phyloP scores from a whole-genome alignment of 2,888 invertebrate species.

The Herminia tarsipennalis region DNA sequence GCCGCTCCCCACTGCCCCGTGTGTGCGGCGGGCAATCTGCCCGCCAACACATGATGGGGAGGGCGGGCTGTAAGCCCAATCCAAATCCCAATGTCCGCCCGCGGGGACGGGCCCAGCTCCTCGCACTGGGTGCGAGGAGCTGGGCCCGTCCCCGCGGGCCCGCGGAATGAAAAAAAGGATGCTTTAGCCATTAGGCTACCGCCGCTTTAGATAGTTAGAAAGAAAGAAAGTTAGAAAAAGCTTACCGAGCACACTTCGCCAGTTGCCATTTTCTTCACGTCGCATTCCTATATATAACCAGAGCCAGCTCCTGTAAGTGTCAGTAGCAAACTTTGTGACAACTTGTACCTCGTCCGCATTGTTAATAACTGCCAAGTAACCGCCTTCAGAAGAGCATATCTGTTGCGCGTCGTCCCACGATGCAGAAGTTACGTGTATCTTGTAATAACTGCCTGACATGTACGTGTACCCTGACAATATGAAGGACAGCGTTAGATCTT shows the following conservation, averaged over 20 bases:
- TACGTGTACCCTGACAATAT: constrained; percentile 1
- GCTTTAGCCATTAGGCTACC: no score
- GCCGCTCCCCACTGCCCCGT: no score
- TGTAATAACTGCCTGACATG: neutral
- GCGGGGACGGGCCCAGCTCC: no score
- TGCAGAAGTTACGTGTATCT: neutral
- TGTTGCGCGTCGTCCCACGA: neutral
- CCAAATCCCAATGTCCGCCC: no score
- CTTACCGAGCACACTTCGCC: constrained; percentile 1
- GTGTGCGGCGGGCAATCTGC: no score
- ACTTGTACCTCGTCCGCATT: neutral
- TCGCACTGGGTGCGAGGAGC: no score
- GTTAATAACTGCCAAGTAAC: neutral
- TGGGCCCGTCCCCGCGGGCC: no score
- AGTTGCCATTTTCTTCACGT: neutral
- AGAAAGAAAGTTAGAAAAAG: neutral
- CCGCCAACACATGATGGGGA: no score
- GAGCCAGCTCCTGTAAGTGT: neutral
- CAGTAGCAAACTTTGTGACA: neutral
- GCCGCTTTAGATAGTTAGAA: no score
- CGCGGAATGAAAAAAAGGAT: no score
- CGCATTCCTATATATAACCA: neutral
- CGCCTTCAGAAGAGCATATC: constrained; percentile 2
- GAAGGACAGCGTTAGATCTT: neutral
- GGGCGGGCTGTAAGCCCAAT: no score